A percentile compares a stretch with the other conserved stretches of the same genome.
These are phyloP conservation scores for Coenonympha arcania DNA, from an alignment of 2,888 invertebrate species.

Conservation along the genomic window DNA sequence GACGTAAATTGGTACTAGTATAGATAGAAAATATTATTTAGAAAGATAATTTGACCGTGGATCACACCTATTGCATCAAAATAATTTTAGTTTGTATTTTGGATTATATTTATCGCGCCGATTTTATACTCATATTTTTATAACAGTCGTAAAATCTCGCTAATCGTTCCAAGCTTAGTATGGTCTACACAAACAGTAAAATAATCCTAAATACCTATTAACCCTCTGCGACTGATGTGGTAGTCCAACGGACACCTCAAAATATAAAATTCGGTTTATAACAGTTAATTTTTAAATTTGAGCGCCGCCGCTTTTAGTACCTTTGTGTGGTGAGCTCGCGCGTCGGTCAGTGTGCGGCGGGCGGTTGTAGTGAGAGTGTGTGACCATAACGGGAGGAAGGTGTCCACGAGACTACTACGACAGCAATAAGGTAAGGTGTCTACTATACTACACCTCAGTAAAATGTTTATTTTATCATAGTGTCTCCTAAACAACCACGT, in stretches of 20 bases:
- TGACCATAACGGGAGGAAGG: not conserved
- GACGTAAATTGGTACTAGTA: too few species aligned
- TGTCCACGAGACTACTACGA: not conserved
- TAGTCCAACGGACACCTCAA: conserved; percentile 4
- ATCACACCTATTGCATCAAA: too few species aligned
- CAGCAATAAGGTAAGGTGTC: not conserved
- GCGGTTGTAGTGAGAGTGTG: too few species aligned
- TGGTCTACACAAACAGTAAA: too few species aligned
- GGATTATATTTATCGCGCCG: too few species aligned
- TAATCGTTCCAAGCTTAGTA: too few species aligned
- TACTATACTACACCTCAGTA: not conserved
- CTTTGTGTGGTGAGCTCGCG: not conserved
- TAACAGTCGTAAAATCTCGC: too few species aligned
- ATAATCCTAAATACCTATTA: too few species aligned
- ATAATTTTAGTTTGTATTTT: too few species aligned
- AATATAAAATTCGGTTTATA: not conserved
- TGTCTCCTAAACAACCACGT: not conserved
- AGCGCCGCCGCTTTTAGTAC: not conserved
- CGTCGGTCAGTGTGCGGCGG: not conserved
- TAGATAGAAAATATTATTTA: too few species aligned
- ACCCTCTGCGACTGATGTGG: conserved; percentile 4
- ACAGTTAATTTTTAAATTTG: not conserved
- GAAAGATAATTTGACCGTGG: too few species aligned
- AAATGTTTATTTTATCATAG: not conserved
- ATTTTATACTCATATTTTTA: too few species aligned